These are phyloP conservation scores for Microtus montanus DNA, from an alignment of 2,113 vertebrate genomes.

Conservation along the genomic window DNA sequence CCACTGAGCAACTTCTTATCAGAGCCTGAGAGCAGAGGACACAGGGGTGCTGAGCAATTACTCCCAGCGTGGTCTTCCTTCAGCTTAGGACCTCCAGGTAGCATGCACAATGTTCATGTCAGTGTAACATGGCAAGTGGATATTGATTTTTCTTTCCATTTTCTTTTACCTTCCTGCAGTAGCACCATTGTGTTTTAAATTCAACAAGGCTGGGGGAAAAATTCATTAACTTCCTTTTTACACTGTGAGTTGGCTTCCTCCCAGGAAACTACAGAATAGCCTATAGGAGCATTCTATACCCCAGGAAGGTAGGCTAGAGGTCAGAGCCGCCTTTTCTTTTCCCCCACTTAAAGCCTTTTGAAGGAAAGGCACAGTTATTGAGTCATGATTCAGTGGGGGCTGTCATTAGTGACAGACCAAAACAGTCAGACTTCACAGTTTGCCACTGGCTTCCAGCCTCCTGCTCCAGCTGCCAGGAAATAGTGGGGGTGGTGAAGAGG, in stretches of 20 bases:
- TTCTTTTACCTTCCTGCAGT: background rate
- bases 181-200: background rate
- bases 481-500: background rate
- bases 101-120: background rate
- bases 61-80: background rate
- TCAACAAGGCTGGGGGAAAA: background rate
- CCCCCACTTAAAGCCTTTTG: background rate
- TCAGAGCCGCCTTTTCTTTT: slow-evolving; percentile 2
- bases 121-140: background rate
- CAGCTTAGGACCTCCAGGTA: background rate
- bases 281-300: background rate
- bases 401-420: slow-evolving; percentile 58
- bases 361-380: background rate
- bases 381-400: slow-evolving; percentile 33
- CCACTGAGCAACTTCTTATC: background rate
- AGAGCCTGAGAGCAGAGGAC: background rate
- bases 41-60: too few species aligned
- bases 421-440: slow-evolving; percentile 43
- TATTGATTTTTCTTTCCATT: background rate
- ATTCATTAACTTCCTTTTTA: background rate
- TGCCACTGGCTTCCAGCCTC: slow-evolving; percentile 53
- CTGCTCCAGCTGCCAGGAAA: slow-evolving; percentile 66
- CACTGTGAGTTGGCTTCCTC: background rate
- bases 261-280: background rate
- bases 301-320: background rate